Evolutionary conservation across 2,797 vertebrate genomes (phyloP), one percentile per base, ranked within the genome.

Genomic region (Pygocentrus nattereri): DNA sequence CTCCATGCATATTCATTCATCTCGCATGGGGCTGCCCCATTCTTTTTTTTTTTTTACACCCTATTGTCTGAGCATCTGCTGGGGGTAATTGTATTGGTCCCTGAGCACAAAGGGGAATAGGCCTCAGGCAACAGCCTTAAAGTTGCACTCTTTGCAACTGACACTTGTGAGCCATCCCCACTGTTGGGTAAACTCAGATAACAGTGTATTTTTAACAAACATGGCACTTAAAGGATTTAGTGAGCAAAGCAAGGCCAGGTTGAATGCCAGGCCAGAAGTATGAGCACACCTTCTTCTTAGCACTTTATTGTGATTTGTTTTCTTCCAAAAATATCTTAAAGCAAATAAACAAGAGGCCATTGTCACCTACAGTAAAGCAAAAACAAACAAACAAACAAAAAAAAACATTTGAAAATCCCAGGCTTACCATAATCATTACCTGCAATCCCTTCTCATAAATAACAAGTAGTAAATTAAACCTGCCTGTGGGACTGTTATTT

Each of bases 31-130:
- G 31, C 44, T 67, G 47, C 15, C 31, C 77, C 64, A 80, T 83
- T 81, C 76, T 79, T 85, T 84, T 47, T 72, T 58, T 31, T 69
- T 81, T 41, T 44, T n/a, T n/a, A n/a, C 27, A 56, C 49, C 23
- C 82, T 76, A 85, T 88, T 87, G 86, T 87, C 72, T 79, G 56
- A 54, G 75, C 87, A 89, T 88, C 88, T 89, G 88, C 86, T 69
- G 74, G 80, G 82, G 73, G 77, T 78, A 73, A 76, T 81, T 68
- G 74, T 76, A 44, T 76, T 65, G 31, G 25, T 38, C 61, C 41
- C 58, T 2, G 10, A 75, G 67, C 67, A 86, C 84, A 86, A 89
- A 88, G 47, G 76, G 41, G 67, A 76, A 5, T 21, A 52, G 71
- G 50, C 38, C 76, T 18, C 49, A 69, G 81, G 76, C 61, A 82